Base-by-base conservation (phyloP, 2,113 vertebrate species). In the Hystrix cristata region DNA sequence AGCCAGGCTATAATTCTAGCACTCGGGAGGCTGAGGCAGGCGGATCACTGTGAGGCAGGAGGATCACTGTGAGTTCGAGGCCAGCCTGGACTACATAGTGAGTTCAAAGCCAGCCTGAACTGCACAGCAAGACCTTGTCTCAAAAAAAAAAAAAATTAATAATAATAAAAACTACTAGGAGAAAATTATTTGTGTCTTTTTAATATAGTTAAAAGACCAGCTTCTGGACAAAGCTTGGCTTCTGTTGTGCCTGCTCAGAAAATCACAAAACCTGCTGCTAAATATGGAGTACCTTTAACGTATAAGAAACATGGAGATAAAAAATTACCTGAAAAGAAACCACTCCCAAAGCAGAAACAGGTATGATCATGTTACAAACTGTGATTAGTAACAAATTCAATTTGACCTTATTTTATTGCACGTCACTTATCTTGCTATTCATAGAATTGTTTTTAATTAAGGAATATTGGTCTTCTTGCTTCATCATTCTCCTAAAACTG, bases 241-340 rank as follows among this genome's bases (percentile, higher is more conserved):
- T 98, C 99, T 64, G 96, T 98, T 92, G 87, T 98, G 86, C 98
- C 99, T 97, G 98, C 99, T 96, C 99, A 99, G 98, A 99, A 99
- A 98, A 99, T 99, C 97, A 99, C 99, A 92, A 99, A 99, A 98
- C 99, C 99, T 98, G 99, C 99, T 97, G 99, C 99, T 98, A 99
- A 99, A 98, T 99, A 99, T 0, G 99, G 99, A 99, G 99, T 99
- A 99, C 99, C 99, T 99, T 99, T 99, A 99, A 98, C 96, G 34
- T 98, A 96, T 86, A 99, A 98, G 98, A 99, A 99, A 97, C 97
- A 98, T 76, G 98, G 97, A 46, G 99, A 99, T 79, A 99, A 99
- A 98, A 99, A 99, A 95, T 95, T 98, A 31, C 98, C 96, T 43
- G 99, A 99, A 90, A 99, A 98, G 97, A 99, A 99, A 94, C 97